These are phyloP conservation scores for Calycopis cecrops DNA, from an alignment of 1,140 invertebrate genomes.

Conservation along the genomic window DNA sequence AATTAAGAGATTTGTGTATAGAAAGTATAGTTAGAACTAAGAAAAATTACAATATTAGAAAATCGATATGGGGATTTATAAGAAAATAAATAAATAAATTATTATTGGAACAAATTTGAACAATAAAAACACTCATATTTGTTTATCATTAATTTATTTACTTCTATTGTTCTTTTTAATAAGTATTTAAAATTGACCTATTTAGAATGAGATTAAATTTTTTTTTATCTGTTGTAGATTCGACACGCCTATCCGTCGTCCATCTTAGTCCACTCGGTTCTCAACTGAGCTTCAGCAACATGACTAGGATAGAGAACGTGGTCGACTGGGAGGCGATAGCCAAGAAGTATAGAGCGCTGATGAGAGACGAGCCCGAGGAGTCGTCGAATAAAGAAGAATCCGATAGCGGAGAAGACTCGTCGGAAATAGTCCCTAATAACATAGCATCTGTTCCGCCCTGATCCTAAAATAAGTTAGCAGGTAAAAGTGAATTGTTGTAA, in stretches of 20 bases:
- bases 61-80: too few relatives aligned
- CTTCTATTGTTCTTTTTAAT: background rate
- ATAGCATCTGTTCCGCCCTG: slow-evolving; percentile 51
- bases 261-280: slow-evolving; percentile 88
- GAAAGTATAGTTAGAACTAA: too few relatives aligned
- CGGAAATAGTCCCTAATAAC: slow-evolving; percentile 63
- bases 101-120: too few relatives aligned
- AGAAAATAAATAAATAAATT: too few relatives aligned
- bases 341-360: slow-evolving; percentile 90
- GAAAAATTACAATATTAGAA: too few relatives aligned
- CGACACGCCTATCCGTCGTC: slow-evolving; percentile 83
- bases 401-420: slow-evolving; percentile 62
- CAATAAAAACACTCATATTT: too few relatives aligned
- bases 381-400: slow-evolving; percentile 74
- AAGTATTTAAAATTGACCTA: background rate
- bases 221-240: slow-evolving; percentile 76
- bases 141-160: too few relatives aligned
- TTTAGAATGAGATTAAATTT: background rate
- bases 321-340: slow-evolving; percentile 93
- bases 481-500: background rate
- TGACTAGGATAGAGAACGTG: slow-evolving; percentile 89
- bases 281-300: slow-evolving; percentile 85
- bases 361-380: slow-evolving; percentile 79
- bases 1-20: too few relatives aligned
- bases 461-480: too few relatives aligned